These are phyloP conservation scores for Megalops atlanticus DNA, from an alignment of 2,113 vertebrate species.

Conservation along the genomic window DNA sequence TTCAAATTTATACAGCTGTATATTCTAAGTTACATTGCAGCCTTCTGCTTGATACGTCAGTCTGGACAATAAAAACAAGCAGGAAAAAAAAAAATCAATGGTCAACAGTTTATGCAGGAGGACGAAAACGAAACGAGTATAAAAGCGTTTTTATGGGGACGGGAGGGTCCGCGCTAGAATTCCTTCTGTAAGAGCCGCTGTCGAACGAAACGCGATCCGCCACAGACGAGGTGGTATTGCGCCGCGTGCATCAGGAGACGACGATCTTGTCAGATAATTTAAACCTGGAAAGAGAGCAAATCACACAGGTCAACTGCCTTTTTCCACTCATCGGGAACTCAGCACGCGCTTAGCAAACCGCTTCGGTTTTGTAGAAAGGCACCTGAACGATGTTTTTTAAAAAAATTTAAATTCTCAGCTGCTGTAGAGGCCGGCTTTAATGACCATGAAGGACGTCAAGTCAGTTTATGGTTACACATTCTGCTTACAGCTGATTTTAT, in stretches of 20 bases:
- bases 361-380: not conserved
- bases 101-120: slow-evolving; percentile 52
- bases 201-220: slow-evolving; percentile 78
- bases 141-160: slow-evolving; percentile 60
- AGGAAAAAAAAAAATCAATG: slow-evolving; percentile 57
- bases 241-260: slow-evolving; percentile 76
- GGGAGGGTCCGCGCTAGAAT: slow-evolving; percentile 67
- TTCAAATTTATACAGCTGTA: slow-evolving; percentile 34
- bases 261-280: slow-evolving; percentile 77
- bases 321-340: slow-evolving; percentile 43
- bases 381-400: not conserved
- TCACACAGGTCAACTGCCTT: slow-evolving; percentile 71
- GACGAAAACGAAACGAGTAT: slow-evolving; percentile 56
- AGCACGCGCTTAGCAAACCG: slow-evolving; percentile 6
- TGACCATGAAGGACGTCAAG: not conserved
- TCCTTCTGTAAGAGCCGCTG: slow-evolving; percentile 74
- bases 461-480: not conserved
- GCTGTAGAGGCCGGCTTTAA: not conserved
- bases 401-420: not conserved
- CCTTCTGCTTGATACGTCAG: slow-evolving; percentile 44
- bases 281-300: slow-evolving; percentile 82
- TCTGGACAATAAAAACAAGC: slow-evolving; percentile 64
- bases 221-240: slow-evolving; percentile 69
- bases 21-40: slow-evolving; percentile 28
- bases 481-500: not conserved